Base-by-base conservation (phyloP, 2,113 vertebrate species). In the Catharus minimus region DNA sequence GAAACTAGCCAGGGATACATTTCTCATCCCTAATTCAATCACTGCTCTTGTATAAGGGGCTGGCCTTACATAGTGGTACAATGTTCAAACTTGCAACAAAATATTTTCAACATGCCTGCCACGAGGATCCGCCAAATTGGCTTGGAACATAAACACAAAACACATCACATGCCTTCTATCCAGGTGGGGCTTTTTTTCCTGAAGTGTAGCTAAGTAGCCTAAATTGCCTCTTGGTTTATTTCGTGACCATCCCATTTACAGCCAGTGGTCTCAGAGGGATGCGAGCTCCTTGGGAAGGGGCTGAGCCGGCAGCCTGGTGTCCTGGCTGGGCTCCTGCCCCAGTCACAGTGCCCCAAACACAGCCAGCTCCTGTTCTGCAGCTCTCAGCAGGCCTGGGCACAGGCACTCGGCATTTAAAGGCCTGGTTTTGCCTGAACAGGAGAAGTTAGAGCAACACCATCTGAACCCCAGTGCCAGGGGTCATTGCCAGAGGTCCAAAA, bases 1-100 rank as follows among this genome's bases (percentile, higher is more conserved):
- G 92, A 92, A 89, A 62, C 78, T 95, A 77, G 62, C 78, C 89
- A 95, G 95, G 72, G 67, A 82, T 77, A 16, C 56, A 66, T 89
- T 90, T 90, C 84, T 92, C 66, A 66, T 32, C 32, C 39, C 44
- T 77, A 91, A 82, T 67, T 88, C 95, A 94, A 80, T 46, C 89
- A 43, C 67, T 56, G 39, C 24, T 62, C 47, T 14, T 23, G n/a
- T 44, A 38, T 58, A 77, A 71, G 64, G 43, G 20, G 17, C 47
- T 80, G 67, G 69, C 46, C 82, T 66, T 80, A 6, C 33, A 89
- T 36, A 67, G 47, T 16, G 44, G 74, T 87, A 58, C 1, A 0
- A 44, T 60, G 78, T 87, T 87, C 74, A 69, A 93, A 95, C 92
- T 85, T 76, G 86, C 67, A 89, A 52, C 58, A 38, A 82, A 95